Conservation (phyloP, 2,113 vertebrate species). For the Mustela lutreola region DNA sequence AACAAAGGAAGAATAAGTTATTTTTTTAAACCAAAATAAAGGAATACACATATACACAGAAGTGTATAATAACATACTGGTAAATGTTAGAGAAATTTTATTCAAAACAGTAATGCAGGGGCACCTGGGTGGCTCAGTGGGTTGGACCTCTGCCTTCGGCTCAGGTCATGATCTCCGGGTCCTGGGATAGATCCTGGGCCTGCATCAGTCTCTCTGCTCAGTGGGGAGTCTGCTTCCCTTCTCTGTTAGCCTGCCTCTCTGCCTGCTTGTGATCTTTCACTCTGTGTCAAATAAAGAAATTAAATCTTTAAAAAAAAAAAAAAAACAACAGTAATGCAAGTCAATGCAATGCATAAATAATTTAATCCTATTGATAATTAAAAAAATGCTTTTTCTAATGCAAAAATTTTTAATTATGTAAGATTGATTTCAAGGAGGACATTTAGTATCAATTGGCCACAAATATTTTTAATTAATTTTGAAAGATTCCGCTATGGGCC, state of each 20-base stretch:
- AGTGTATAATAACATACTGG: not conserved
- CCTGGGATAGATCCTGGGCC: too few relatives aligned
- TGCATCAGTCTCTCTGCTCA: too few relatives aligned
- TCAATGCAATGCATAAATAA: not conserved
- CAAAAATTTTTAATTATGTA: not conserved
- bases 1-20: not conserved
- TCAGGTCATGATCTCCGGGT: too few relatives aligned
- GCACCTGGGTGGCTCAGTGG: too few relatives aligned
- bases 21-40: not conserved
- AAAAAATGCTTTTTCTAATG: not conserved
- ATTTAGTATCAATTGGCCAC: not conserved
- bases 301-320: too few relatives aligned
- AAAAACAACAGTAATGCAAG: not conserved
- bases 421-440: not conserved
- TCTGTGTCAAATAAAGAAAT: too few relatives aligned
- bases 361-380: not conserved
- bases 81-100: not conserved
- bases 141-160: too few relatives aligned
- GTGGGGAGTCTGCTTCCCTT: too few relatives aligned
- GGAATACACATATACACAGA: not conserved
- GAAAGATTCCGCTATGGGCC: not conserved
- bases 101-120: not conserved
- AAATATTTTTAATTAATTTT: not conserved
- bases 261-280: too few relatives aligned
- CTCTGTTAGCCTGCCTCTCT: too few relatives aligned